Evolutionary conservation across 2,888 invertebrate species (phyloP).

Genomic region (Mongoloraphidia duomilia): DNA sequence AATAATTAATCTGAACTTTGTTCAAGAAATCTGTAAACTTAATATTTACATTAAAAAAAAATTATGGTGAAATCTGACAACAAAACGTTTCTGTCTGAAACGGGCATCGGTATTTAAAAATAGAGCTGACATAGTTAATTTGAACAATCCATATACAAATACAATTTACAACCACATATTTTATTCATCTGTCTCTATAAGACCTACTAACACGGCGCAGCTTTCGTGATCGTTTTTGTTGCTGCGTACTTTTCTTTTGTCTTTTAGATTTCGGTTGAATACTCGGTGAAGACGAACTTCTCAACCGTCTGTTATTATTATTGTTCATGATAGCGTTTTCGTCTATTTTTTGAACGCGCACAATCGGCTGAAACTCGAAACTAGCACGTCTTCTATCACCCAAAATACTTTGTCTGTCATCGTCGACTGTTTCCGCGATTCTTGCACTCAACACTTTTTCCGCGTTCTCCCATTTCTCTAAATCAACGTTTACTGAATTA

Average conservation of each 20-base stretch:
- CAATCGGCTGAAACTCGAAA: conserved; percentile 46
- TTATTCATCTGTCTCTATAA: too few relatives aligned
- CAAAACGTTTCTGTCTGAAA: too few relatives aligned
- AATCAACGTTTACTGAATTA: conserved; percentile 17
- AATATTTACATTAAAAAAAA: too few relatives aligned
- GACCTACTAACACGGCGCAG: too few relatives aligned
- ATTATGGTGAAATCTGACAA: too few relatives aligned
- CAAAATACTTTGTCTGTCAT: conserved; percentile 21
- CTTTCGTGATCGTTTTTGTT: neutral
- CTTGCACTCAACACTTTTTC: conserved; percentile 24
- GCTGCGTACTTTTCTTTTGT: neutral
- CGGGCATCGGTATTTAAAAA: too few relatives aligned
- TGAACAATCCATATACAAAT: too few relatives aligned
- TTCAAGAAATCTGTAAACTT: too few relatives aligned
- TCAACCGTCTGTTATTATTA: conserved; percentile 18
- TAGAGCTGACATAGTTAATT: too few relatives aligned
- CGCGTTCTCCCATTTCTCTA: conserved; percentile 21
- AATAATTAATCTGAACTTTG: too few relatives aligned
- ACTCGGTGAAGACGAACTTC: conserved; percentile 17
- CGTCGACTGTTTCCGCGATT: conserved; percentile 21
- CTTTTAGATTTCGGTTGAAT: conserved; percentile 14
- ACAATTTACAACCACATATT: too few relatives aligned
- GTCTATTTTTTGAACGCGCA: conserved; percentile 50
- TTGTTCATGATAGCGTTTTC: conserved; percentile 27
- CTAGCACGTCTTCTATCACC: conserved; percentile 11